Evolutionary conservation across 2,797 vertebrate species (phyloP).

Genomic region (Poliocrania exsul): DNA sequence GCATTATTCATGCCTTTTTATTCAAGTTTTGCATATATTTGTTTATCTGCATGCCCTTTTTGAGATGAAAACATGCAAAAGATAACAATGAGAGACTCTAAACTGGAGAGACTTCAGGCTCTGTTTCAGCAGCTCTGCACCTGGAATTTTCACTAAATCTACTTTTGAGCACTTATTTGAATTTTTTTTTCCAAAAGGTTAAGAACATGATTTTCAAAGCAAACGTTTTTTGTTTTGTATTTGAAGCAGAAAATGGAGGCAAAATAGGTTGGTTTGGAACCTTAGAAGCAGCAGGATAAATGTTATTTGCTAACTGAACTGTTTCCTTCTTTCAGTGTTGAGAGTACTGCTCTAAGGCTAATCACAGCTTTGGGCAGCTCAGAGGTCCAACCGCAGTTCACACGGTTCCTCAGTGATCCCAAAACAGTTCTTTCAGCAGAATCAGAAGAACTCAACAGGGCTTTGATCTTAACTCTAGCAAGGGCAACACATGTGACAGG

Average conservation of each 20-base stretch:
- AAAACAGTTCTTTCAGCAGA: conserved; percentile 96
- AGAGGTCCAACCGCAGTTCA: conserved; percentile 96
- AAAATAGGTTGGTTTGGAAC: background rate
- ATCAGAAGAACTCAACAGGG: conserved; percentile 96
- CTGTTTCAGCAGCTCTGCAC: background rate
- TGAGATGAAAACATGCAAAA: background rate
- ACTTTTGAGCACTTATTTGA: background rate
- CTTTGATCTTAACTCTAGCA: conserved; percentile 94
- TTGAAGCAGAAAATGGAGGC: background rate
- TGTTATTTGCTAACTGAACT: background rate
- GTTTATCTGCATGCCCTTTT: background rate
- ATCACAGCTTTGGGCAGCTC: conserved; percentile 97
- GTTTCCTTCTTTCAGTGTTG: conserved; percentile 81
- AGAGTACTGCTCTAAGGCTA: conserved; percentile 94
- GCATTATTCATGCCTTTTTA: background rate
- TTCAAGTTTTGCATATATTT: background rate
- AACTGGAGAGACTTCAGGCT: background rate
- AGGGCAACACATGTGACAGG: conserved; percentile 97
- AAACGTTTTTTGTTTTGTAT: background rate
- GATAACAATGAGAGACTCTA: background rate
- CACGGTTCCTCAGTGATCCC: conserved; percentile 95
- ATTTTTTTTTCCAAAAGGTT: background rate
- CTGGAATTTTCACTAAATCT: background rate
- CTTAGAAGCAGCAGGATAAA: background rate
- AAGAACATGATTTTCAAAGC: background rate